Conservation (phyloP, 2,797 vertebrate genomes). For the Gallinago nigripennis region DNA sequence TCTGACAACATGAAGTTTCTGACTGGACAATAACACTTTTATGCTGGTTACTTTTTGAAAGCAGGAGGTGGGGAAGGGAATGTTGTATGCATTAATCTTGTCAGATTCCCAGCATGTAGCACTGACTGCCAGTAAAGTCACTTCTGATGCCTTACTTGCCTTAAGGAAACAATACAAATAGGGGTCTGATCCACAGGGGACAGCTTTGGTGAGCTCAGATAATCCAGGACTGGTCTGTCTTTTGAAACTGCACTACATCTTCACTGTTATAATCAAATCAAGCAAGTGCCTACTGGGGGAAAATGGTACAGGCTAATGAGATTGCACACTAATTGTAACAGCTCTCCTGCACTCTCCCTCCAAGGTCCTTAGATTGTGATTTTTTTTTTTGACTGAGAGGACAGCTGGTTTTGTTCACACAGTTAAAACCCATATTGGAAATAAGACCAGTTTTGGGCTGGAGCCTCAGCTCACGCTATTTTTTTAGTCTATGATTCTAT, state of each 20-base stretch:
- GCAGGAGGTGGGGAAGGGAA: not conserved
- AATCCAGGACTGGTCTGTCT: not conserved
- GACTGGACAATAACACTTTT: not conserved
- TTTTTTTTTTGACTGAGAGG: not conserved
- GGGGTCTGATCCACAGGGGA: not conserved
- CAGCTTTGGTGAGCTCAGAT: not conserved
- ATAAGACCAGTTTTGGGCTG: not conserved
- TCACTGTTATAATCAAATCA: not conserved
- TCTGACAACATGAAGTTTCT: not conserved
- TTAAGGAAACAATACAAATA: not conserved
- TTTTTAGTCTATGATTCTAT: not conserved
- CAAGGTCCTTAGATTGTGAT: not conserved
- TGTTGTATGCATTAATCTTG: not conserved
- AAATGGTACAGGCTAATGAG: not conserved
- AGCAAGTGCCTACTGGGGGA: not conserved
- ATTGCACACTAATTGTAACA: not conserved
- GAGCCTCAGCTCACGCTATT: not conserved
- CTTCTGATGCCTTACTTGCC: not conserved
- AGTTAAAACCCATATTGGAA: not conserved
- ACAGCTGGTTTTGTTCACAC: not conserved
- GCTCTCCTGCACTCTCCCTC: not conserved
- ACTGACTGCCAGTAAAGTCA: not conserved
- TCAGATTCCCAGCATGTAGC: not conserved
- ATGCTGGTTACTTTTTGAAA: slow-evolving; percentile 7
- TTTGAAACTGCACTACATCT: not conserved